Conservation (phyloP, 2,888 invertebrate genomes). For the Neocrepidodera transversa region DNA sequence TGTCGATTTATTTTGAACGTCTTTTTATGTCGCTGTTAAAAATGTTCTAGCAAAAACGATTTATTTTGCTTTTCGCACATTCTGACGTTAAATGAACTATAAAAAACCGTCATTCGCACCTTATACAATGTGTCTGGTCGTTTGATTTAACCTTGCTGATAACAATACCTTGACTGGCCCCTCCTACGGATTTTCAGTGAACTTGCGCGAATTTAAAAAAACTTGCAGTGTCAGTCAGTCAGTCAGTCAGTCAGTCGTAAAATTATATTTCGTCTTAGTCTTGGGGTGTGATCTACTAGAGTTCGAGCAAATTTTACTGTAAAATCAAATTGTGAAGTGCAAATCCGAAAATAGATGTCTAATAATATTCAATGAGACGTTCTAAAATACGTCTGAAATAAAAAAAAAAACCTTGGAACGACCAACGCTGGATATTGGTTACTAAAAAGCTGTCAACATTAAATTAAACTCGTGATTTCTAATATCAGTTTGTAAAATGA, state of each 20-base stretch:
- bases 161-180: background rate
- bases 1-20: no score
- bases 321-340: background rate
- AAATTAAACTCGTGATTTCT: background rate
- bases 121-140: no score
- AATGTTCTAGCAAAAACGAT: no score
- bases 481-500: conserved; percentile 52
- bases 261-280: background rate
- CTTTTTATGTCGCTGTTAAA: no score
- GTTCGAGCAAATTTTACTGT: background rate
- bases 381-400: conserved; percentile 39
- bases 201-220: conserved; percentile 18
- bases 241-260: background rate
- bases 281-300: conserved; percentile 7
- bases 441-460: background rate
- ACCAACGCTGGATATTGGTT: background rate
- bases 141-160: no score
- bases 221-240: no score
- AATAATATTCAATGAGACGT: conserved; percentile 34
- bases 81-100: no score
- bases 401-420: background rate
- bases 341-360: background rate
- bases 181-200: background rate
- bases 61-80: no score
- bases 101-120: no score